These are phyloP conservation scores for Enoplosus armatus DNA, from an alignment of 2,797 vertebrate genomes.

Conservation along the genomic window DNA sequence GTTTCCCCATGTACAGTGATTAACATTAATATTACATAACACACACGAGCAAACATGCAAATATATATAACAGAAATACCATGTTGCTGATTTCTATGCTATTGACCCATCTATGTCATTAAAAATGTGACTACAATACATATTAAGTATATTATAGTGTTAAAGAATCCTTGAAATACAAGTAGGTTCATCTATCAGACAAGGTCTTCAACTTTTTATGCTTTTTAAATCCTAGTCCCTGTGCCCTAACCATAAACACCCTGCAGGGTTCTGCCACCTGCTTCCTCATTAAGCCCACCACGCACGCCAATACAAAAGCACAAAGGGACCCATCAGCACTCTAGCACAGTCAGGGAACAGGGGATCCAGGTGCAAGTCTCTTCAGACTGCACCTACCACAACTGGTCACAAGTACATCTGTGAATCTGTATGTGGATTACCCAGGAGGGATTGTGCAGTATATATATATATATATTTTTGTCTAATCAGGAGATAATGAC, in stretches of 20 bases:
- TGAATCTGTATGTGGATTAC: slow-evolving; percentile 3
- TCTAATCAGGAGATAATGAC: slow-evolving; percentile 17
- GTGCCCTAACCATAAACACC: slow-evolving; percentile 13
- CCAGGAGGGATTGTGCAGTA: background rate
- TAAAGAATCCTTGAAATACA: background rate
- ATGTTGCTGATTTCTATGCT: background rate
- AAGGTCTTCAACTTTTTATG: background rate
- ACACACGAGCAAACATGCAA: background rate
- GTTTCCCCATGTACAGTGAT: background rate
- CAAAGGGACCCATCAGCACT: slow-evolving; percentile 31
- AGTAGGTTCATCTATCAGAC: background rate
- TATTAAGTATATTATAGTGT: background rate
- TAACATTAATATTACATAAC: slow-evolving; percentile 1
- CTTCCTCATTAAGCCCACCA: slow-evolving; percentile 35
- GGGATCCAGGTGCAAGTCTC: slow-evolving; percentile 47
- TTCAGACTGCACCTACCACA: slow-evolving; percentile 8
- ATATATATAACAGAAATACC: background rate
- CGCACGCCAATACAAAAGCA: slow-evolving; percentile 24
- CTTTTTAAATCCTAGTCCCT: background rate
- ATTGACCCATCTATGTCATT: background rate
- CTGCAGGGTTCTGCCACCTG: slow-evolving; percentile 52
- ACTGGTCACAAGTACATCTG: slow-evolving; percentile 17
- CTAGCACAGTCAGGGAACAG: slow-evolving; percentile 32
- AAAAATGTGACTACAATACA: background rate
- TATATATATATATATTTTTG: slow-evolving; percentile 13